Evolutionary conservation across 1,140 invertebrate species (phyloP), one percentile per base, ranked within the genome.

Genomic region (Pogonomyrmex barbatus): DNA sequence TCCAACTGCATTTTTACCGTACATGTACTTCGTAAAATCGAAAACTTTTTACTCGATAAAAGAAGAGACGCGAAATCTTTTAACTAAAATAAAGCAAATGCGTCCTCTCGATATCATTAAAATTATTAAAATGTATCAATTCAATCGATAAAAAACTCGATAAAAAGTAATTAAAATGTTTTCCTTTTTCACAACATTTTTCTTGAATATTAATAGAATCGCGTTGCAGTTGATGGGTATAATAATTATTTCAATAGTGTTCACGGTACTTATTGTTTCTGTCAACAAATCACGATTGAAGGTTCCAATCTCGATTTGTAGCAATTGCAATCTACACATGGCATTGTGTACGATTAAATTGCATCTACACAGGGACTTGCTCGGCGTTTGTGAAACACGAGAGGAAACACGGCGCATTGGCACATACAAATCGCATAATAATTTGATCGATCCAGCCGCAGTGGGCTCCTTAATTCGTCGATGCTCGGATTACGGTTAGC

Each of bases 401-500:
- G 54, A 83, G 68, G 79, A 73, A 73, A 62, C 42, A 82, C 67
- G 45, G 52, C 14, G 67, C 52, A 82, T 60, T 82, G 52, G 30
- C 79, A 50, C 68, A 75, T 73, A 75, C 68, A 73, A 75, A 83
- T 83, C 42, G 54, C 47, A 52, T 88, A 86, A 87, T 68, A 87
- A 88, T 88, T 87, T 63, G 75, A 70, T 79, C 76, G 87, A 81
- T 14, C 58, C 39, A 60, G 54, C 67, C 67, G 68, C 79, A 87
- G 54, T 45, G 45, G 73, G 68, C 84, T 90, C 70, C 88, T 90
- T 90, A 89, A 90, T 90, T 89, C 89, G 79, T 62, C 85, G 79
- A 89, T 89, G 85, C 67, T 89, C 85, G 85, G 77, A 87, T 90
- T 87, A 87, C 81, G 87, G 83, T 88, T 90, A 76, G 63, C 84